Conservation (phyloP, 2,797 vertebrate species). For the Tarsius wallacei region DNA sequence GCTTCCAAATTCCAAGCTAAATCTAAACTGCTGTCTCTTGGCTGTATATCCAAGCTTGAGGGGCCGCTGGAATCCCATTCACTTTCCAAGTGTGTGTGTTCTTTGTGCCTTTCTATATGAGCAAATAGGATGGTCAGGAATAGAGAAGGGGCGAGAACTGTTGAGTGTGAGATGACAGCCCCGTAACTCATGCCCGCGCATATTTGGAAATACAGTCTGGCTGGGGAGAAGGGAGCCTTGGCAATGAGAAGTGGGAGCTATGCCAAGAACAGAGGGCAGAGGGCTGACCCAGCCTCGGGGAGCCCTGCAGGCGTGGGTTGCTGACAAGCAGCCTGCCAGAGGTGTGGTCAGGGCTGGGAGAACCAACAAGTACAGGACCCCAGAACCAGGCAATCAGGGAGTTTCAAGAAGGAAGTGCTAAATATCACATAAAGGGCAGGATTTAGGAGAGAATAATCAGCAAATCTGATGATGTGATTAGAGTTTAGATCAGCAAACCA, state of each 20-base stretch:
- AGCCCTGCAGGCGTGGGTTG: neutral
- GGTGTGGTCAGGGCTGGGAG: neutral
- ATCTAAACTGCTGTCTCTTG: neutral
- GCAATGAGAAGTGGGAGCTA: neutral
- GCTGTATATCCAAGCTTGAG: neutral
- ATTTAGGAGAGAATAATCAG: neutral
- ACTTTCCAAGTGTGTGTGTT: neutral
- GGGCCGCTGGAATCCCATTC: neutral
- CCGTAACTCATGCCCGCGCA: rapidly evolving
- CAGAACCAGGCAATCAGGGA: neutral
- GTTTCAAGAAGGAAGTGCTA: constrained; percentile 60
- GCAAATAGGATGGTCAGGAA: neutral
- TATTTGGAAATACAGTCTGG: neutral
- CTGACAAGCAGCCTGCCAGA: neutral
- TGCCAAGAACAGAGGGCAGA: neutral
- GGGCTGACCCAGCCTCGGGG: neutral
- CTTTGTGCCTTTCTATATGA: neutral
- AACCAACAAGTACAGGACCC: neutral
- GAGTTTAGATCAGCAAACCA: neutral
- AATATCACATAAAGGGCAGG: constrained; percentile 52
- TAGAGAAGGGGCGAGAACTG: neutral
- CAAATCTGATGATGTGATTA: neutral
- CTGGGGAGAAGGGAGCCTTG: neutral
- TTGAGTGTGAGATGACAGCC: neutral
- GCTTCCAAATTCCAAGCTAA: neutral